A percentile compares a stretch with the other conserved stretches of the same genome.
Conservation (phyloP, 2,888 invertebrate genomes). For the Eucera pruinosa region DNA sequence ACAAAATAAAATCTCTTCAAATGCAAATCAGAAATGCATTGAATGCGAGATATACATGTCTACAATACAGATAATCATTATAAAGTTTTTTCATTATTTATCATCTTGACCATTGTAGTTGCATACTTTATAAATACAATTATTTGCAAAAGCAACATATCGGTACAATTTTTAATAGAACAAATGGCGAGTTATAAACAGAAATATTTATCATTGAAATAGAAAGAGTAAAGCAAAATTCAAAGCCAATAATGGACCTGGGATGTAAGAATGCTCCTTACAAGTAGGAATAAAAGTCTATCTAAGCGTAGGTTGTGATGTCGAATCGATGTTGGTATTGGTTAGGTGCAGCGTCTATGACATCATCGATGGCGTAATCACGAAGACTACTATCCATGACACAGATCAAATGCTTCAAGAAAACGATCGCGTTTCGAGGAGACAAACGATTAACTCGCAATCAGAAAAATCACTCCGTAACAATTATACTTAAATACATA, state of each 20-base stretch:
- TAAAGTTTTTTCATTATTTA: no score
- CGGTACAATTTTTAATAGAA: no score
- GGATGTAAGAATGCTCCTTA: constrained; percentile 13
- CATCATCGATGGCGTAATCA: constrained; percentile 78
- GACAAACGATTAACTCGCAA: constrained; percentile 4
- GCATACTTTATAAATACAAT: no score
- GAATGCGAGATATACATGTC: no score
- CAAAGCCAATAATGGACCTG: background rate
- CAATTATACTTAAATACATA: no score
- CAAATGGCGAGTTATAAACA: background rate
- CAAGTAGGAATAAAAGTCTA: constrained; percentile 29
- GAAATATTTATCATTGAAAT: background rate
- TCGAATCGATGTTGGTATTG: constrained; percentile 36
- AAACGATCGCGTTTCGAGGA: constrained; percentile 48
- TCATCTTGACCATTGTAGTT: no score
- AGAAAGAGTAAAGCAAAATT: background rate
- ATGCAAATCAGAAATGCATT: no score
- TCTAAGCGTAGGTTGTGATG: constrained; percentile 56
- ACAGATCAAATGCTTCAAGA: constrained; percentile 59
- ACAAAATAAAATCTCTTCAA: no score
- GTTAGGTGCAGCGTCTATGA: constrained; percentile 64
- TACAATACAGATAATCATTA: no score
- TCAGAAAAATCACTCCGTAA: no score
- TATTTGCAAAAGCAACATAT: no score
- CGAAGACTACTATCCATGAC: constrained; percentile 69